Percentiles rank a stretch among this genome's conserved stretches.
Conservation (phyloP, 2,888 invertebrate genomes). For the Tetrapedia diversipes region DNA sequence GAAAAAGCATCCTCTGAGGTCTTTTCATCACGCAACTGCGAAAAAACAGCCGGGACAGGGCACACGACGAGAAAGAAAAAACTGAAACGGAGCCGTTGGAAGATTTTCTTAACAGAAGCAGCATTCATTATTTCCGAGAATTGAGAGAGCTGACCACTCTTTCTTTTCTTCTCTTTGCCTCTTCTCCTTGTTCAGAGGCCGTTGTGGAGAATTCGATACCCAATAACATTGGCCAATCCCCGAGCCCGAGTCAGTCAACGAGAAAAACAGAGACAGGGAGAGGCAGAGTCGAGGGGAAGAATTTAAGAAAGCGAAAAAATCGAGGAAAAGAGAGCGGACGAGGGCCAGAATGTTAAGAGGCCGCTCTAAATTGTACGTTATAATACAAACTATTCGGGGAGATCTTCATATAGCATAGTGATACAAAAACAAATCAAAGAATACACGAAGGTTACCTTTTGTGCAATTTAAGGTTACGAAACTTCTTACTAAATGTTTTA, state of each 20-base stretch:
- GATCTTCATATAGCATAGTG: background rate
- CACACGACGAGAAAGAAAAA: constrained; percentile 48
- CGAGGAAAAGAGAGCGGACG: constrained; percentile 32
- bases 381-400: background rate
- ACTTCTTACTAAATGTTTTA: no score
- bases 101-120: constrained; percentile 76
- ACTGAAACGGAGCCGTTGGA: constrained; percentile 57
- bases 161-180: constrained; percentile 40
- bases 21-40: constrained; percentile 16
- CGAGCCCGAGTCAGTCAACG: constrained; percentile 17
- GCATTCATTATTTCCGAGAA: constrained; percentile 80
- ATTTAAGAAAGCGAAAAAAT: constrained; percentile 44
- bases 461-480: no score
- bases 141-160: constrained; percentile 60
- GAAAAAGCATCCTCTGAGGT: constrained; percentile 17
- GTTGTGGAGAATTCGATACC: constrained; percentile 70
- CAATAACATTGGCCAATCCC: constrained; percentile 58
- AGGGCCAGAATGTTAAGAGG: constrained; percentile 72
- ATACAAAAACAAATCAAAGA: no score
- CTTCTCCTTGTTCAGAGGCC: constrained; percentile 42
- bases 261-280: constrained; percentile 2
- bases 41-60: constrained; percentile 38
- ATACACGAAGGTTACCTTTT: no score
- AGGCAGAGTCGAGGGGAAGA: constrained; percentile 30
- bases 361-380: constrained; percentile 68